Evolutionary conservation across 1,140 invertebrate genomes (phyloP).

Genomic region (Ostrea edulis): DNA sequence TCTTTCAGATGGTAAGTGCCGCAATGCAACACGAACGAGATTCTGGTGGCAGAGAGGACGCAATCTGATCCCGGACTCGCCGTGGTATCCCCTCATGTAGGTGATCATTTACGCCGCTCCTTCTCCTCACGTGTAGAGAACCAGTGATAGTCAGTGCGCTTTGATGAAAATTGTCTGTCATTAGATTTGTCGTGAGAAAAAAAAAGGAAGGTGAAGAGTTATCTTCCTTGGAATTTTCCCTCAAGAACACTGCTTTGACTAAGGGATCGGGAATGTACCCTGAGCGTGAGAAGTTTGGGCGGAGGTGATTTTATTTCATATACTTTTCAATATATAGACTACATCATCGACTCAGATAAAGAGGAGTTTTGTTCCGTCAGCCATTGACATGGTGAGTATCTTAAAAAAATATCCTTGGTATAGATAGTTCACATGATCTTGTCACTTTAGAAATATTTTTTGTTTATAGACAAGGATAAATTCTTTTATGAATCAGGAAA

Average conservation of each 20-base stretch:
- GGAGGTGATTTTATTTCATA: not conserved
- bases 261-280: slow-evolving; percentile 14
- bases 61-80: slow-evolving; percentile 23
- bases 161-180: not conserved
- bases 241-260: slow-evolving; percentile 2
- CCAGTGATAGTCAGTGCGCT: not conserved
- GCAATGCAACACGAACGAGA: slow-evolving; percentile 38
- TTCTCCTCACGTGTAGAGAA: not conserved
- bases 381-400: slow-evolving; percentile 19
- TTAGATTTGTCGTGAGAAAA: not conserved
- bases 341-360: not conserved
- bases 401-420: not conserved
- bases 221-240: not conserved
- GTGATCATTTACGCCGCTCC: not conserved
- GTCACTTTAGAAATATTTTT: no score
- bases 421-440: no score
- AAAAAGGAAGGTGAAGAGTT: not conserved
- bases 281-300: not conserved
- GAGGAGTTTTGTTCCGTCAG: slow-evolving; percentile 27
- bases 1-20: slow-evolving; percentile 34
- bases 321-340: not conserved
- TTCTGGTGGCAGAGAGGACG: not conserved
- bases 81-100: slow-evolving; percentile 9
- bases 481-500: no score
- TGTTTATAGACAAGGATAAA: no score